Conservation (phyloP, 2,113 vertebrate genomes). For the Poeciliopsis prolifica region DNA sequence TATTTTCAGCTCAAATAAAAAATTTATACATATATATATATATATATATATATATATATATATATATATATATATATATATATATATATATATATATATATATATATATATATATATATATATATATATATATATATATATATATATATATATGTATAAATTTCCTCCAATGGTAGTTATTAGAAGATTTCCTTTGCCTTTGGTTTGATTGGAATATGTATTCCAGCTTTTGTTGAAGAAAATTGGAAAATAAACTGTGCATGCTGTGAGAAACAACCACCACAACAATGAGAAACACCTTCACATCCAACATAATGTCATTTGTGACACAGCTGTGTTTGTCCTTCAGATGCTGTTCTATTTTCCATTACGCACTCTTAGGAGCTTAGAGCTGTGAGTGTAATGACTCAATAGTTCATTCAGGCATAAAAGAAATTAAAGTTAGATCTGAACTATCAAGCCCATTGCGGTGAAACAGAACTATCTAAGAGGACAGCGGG, state of each 20-base stretch:
- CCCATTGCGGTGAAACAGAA: slow-evolving; percentile 11
- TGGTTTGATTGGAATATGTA: too few species aligned
- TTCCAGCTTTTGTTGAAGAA: slow-evolving; percentile 23
- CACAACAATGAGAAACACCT: slow-evolving; percentile 3
- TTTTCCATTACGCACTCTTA: slow-evolving; percentile 6
- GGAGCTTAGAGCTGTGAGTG: slow-evolving; percentile 3
- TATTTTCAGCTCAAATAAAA: not conserved
- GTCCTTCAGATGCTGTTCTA: slow-evolving; percentile 19
- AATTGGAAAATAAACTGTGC: slow-evolving; percentile 5
- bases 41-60: too few species aligned
- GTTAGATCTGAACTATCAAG: slow-evolving; percentile 29
- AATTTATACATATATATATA: not conserved
- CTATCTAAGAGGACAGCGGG: slow-evolving; percentile 32
- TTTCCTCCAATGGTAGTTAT: too few species aligned
- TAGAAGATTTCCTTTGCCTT: too few species aligned
- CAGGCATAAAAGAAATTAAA: slow-evolving; percentile 39
- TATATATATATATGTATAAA: too few species aligned
- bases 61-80: too few species aligned
- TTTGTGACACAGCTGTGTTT: slow-evolving; percentile 35
- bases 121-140: too few species aligned
- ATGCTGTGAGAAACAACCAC: not conserved
- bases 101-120: too few species aligned
- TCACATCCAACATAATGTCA: slow-evolving; percentile 14
- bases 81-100: too few species aligned
- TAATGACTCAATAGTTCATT: slow-evolving; percentile 35